These are phyloP conservation scores for Chauna torquata DNA, from an alignment of 2,113 vertebrate genomes.

Conservation along the genomic window DNA sequence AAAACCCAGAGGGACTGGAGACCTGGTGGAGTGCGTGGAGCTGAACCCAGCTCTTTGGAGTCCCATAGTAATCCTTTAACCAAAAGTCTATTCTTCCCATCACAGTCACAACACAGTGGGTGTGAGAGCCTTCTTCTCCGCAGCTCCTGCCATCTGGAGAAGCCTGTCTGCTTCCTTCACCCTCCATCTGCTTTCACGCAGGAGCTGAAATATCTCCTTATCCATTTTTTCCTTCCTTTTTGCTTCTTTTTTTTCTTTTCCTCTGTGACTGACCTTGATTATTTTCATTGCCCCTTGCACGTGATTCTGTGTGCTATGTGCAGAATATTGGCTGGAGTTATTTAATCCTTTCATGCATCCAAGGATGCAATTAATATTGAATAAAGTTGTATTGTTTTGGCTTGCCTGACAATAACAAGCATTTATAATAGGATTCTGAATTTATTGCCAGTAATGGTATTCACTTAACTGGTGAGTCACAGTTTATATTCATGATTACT, in stretches of 20 bases:
- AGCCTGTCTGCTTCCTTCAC: conserved; percentile 66
- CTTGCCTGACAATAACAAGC: conserved; percentile 27
- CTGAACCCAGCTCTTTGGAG: background rate
- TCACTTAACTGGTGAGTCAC: conserved; percentile 61
- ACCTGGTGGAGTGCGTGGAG: background rate
- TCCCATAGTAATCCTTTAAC: background rate
- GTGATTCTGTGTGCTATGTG: background rate
- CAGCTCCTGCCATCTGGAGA: conserved; percentile 47
- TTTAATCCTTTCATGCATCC: conserved; percentile 9
- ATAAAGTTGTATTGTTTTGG: conserved; percentile 52
- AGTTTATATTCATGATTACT: conserved; percentile 60
- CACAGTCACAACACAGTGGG: conserved; percentile 64
- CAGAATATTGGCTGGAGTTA: background rate
- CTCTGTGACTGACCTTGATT: conserved; percentile 15
- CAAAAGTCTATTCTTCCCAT: conserved; percentile 30
- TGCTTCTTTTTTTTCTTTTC: background rate
- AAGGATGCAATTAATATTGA: conserved; percentile 38
- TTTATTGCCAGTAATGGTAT: conserved; percentile 50
- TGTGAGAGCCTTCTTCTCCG: conserved; percentile 25
- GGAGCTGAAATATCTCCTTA: background rate
- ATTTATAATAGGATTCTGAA: conserved; percentile 41
- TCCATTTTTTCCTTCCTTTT: background rate
- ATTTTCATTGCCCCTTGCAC: background rate
- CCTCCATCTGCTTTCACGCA: conserved; percentile 58
- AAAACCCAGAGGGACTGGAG: background rate